phyloP scores from a whole-genome alignment of 23 tunicate species.

The Halocynthia aurantium region DNA sequence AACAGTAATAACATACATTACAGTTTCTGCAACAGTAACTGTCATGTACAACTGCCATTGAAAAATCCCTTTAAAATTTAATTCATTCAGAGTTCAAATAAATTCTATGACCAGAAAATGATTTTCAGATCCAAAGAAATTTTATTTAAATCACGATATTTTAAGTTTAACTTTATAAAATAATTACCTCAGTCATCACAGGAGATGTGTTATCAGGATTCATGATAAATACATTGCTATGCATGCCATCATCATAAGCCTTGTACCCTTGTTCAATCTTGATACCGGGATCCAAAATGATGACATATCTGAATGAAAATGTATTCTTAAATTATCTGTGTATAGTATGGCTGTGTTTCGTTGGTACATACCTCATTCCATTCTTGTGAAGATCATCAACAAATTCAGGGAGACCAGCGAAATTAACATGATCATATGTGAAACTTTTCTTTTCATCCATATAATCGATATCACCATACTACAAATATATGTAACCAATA shows the following conservation, averaged over 20 bases:
- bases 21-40: no score
- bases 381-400: conserved; percentile 63
- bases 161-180: neutral
- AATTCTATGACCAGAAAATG: no score
- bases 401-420: conserved; percentile 74
- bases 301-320: conserved; percentile 51
- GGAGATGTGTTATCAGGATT: conserved; percentile 41
- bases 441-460: conserved; percentile 82
- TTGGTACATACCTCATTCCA: conserved; percentile 66
- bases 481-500: neutral
- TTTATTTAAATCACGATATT: neutral
- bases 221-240: conserved; percentile 46
- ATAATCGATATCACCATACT: conserved; percentile 99
- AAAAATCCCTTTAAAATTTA: no score
- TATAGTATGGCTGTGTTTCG: neutral
- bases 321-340: no score
- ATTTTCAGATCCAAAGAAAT: no score
- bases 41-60: no score
- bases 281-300: conserved; percentile 93
- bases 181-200: conserved; percentile 49
- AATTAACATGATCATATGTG: conserved; percentile 61
- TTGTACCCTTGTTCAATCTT: conserved; percentile 70
- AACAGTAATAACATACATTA: no score
- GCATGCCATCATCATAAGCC: conserved; percentile 67
- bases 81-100: no score